Evolutionary conservation across 2,113 vertebrate species (phyloP).

Genomic region (Trinectes maculatus): DNA sequence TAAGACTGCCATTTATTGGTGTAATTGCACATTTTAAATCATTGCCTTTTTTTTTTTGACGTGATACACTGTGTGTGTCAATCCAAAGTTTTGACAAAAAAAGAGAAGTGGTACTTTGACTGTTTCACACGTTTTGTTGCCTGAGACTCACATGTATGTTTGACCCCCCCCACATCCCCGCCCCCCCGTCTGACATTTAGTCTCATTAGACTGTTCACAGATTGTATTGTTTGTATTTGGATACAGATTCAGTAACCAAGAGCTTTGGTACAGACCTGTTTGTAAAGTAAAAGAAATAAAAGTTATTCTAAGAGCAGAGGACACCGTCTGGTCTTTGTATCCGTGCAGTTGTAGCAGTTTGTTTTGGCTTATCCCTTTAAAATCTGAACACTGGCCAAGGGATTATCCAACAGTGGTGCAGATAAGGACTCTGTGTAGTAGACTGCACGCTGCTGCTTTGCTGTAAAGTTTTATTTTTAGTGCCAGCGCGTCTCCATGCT

Average conservation of each 20-base stretch:
- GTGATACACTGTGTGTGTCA: constrained; percentile 37
- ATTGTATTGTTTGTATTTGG: constrained; percentile 75
- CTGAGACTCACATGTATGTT: constrained; percentile 32
- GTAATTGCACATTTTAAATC: constrained; percentile 59
- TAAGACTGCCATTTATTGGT: constrained; percentile 52
- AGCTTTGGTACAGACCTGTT: constrained; percentile 67
- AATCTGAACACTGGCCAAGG: neutral
- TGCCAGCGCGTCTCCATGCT: constrained; percentile 27
- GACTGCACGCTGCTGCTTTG: neutral
- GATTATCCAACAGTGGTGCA: neutral
- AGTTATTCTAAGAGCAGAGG: constrained; percentile 73
- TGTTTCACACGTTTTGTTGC: constrained; percentile 45
- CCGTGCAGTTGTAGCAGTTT: neutral
- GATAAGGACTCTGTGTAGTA: neutral
- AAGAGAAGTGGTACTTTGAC: neutral
- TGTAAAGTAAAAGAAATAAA: constrained; percentile 80
- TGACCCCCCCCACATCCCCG: no score
- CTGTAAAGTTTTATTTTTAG: constrained; percentile 67
- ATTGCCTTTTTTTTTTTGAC: constrained; percentile 51
- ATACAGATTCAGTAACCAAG: constrained; percentile 59
- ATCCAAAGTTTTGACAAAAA: constrained; percentile 37
- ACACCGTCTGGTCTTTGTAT: neutral
- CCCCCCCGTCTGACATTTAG: constrained; percentile 53
- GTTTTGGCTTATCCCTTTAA: neutral
- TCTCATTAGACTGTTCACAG: constrained; percentile 49